Evolutionary conservation across 53 echinoderm and acorn worm species (phyloP).

Genomic region (Actinopyga echinites): DNA sequence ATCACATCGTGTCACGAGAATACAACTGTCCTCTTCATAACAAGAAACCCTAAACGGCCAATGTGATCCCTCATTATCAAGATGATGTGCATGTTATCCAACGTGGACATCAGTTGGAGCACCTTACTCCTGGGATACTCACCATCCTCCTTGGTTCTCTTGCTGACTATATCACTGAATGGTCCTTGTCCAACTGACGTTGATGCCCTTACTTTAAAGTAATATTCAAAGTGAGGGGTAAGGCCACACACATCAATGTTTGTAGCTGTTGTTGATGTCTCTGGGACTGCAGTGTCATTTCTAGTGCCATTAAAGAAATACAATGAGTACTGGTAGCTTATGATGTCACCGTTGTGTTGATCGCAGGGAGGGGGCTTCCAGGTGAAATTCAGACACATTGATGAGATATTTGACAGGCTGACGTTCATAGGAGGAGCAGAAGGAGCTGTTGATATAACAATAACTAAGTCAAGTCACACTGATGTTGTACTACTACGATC

Average conservation of each 20-base stretch:
- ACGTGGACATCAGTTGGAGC: too few species aligned
- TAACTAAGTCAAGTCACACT: too few species aligned
- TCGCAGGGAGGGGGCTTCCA: background rate
- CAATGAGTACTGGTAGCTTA: background rate
- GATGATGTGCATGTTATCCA: too few species aligned
- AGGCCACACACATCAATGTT: background rate
- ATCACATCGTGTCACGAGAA: too few species aligned
- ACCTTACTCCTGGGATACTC: too few species aligned
- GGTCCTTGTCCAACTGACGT: slow-evolving; percentile 1
- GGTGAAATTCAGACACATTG: background rate
- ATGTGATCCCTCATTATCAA: too few species aligned
- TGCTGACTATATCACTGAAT: background rate
- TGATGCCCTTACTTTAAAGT: background rate
- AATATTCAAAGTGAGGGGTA: background rate
- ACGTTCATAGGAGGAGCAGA: background rate
- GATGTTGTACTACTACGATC: too few species aligned
- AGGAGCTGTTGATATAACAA: background rate
- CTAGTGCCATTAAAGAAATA: background rate
- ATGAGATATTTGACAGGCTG: background rate
- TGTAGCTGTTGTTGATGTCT: background rate
- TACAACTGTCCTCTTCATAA: too few species aligned
- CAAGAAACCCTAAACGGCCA: too few species aligned
- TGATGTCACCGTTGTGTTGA: background rate
- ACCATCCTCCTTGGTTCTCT: too few species aligned
- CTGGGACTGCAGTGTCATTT: background rate